These are phyloP conservation scores for Mythimna impura DNA, from an alignment of 2,888 invertebrate species.

Conservation along the genomic window DNA sequence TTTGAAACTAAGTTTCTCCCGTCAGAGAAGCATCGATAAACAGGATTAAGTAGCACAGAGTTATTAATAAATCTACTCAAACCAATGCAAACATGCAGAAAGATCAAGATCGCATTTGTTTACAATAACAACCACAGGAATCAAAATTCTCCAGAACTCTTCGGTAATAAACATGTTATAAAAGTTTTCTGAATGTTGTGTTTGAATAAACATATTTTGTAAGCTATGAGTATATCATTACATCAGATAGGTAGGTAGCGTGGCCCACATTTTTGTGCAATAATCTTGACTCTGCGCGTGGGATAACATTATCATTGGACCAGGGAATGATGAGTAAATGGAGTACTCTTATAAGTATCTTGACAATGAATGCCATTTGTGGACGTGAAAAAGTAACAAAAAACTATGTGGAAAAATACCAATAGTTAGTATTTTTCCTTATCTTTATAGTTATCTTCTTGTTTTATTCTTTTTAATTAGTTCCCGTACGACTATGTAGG, in stretches of 20 bases:
- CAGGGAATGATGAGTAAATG: not conserved
- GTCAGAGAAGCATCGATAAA: slow-evolving; percentile 32
- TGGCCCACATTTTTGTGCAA: slow-evolving; percentile 46
- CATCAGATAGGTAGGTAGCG: slow-evolving; percentile 18
- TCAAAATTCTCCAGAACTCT: slow-evolving; percentile 20
- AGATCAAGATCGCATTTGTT: slow-evolving; percentile 47
- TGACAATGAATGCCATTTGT: not conserved
- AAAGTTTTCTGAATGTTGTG: slow-evolving; percentile 20
- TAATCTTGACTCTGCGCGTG: slow-evolving; percentile 35
- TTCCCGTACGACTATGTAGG: too few species aligned
- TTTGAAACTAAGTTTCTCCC: slow-evolving; percentile 27
- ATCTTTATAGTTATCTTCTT: too few species aligned
- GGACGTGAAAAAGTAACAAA: not conserved
- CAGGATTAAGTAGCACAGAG: slow-evolving; percentile 32
- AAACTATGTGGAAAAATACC: too few species aligned
- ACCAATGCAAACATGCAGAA: slow-evolving; percentile 22
- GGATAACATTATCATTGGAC: slow-evolving; percentile 8
- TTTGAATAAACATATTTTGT: slow-evolving; percentile 33
- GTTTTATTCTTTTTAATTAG: too few species aligned
- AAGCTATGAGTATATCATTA: slow-evolving; percentile 28
- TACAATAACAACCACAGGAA: slow-evolving; percentile 40
- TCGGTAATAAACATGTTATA: slow-evolving; percentile 4
- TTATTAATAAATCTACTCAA: slow-evolving; percentile 41
- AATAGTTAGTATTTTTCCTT: too few species aligned
- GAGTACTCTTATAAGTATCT: not conserved